Conservation (phyloP, 1,140 invertebrate species). For the Drosophila kurseongensis region DNA sequence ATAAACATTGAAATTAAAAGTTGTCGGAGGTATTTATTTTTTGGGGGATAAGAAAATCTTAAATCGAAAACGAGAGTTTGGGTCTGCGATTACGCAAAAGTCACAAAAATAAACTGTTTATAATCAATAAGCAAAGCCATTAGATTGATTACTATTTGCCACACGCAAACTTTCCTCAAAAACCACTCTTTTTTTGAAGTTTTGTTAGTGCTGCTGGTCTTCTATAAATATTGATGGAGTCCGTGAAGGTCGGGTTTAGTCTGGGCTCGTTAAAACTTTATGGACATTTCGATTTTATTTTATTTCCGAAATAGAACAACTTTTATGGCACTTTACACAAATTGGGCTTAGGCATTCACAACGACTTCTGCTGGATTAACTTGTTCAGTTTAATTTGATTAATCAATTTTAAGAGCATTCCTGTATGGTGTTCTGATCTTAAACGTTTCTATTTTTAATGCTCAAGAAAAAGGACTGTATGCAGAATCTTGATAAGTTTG, state of each 20-base stretch:
- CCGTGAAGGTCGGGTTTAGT: slow-evolving; percentile 27
- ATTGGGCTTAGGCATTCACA: slow-evolving; percentile 7
- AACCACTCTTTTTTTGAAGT: slow-evolving; percentile 33
- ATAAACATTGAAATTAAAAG: slow-evolving; percentile 69
- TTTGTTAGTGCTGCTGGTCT: slow-evolving; percentile 24
- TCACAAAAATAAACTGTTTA: slow-evolving; percentile 66
- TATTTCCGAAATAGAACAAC: slow-evolving; percentile 38
- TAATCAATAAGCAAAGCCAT: slow-evolving; percentile 42
- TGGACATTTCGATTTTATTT: slow-evolving; percentile 33
- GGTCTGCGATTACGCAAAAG: slow-evolving; percentile 63
- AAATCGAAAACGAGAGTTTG: slow-evolving; percentile 67
- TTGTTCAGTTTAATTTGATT: slow-evolving; percentile 24
- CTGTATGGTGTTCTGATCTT: slow-evolving; percentile 22
- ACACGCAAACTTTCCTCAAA: slow-evolving; percentile 56
- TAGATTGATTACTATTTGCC: slow-evolving; percentile 57
- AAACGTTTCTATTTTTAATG: slow-evolving; percentile 15
- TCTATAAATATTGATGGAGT: slow-evolving; percentile 50
- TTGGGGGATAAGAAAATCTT: slow-evolving; percentile 19
- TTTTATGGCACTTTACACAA: slow-evolving; percentile 46
- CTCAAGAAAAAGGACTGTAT: slow-evolving; percentile 10
- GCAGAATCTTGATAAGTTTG: slow-evolving; percentile 5
- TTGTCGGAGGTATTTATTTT: slow-evolving; percentile 33
- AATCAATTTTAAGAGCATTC: slow-evolving; percentile 33
- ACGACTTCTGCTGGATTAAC: slow-evolving; percentile 40
- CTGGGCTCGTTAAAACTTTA: slow-evolving; percentile 42